Conservation (phyloP, 2,888 invertebrate genomes). For the Mesochorus sp. region DNA sequence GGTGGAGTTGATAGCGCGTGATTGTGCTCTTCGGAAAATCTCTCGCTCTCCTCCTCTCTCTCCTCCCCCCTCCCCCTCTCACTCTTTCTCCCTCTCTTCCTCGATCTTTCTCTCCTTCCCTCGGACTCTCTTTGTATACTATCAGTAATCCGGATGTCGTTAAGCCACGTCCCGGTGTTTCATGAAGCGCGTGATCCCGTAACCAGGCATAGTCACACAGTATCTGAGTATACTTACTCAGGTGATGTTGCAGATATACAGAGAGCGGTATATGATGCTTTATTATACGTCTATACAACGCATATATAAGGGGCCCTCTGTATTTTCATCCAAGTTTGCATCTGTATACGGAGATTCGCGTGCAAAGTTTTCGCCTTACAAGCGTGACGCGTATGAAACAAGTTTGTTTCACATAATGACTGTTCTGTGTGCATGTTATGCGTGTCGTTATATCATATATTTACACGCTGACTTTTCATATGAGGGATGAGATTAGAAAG, state of each 20-base stretch:
- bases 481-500: too few species aligned
- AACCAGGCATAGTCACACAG: not conserved
- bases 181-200: not conserved
- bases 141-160: constrained; percentile 34
- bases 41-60: not conserved
- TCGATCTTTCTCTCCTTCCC: not conserved
- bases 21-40: constrained; percentile 12
- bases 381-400: too few species aligned
- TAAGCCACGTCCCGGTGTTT: constrained; percentile 11
- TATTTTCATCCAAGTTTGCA: too few species aligned
- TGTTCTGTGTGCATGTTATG: too few species aligned
- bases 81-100: not conserved
- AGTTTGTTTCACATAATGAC: too few species aligned
- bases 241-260: not conserved
- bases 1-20: constrained; percentile 20
- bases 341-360: too few species aligned
- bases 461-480: too few species aligned
- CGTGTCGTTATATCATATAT: too few species aligned
- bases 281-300: not conserved
- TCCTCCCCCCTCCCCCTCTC: constrained; percentile 1
- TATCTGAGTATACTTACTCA: not conserved
- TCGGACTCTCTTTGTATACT: not conserved
- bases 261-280: too few species aligned
- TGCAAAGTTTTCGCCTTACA: too few species aligned
- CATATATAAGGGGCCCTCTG: too few species aligned